Evolutionary conservation across 2,888 invertebrate genomes (phyloP).

Genomic region (Nephrotoma flavescens): DNA sequence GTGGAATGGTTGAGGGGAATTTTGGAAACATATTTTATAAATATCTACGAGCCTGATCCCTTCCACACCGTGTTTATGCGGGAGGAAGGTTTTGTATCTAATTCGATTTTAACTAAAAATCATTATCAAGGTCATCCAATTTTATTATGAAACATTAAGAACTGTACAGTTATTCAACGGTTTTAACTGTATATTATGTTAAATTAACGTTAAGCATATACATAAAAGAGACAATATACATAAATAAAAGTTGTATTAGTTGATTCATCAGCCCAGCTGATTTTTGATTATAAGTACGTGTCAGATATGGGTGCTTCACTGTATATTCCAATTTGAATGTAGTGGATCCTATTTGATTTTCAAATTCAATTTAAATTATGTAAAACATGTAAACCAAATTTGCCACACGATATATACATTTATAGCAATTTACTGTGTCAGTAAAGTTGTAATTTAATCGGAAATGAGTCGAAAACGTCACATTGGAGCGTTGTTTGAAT

Average conservation of each 20-base stretch:
- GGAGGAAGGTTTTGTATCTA: background rate
- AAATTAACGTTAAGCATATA: background rate
- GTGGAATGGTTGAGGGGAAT: background rate
- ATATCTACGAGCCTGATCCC: background rate
- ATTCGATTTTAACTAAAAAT: background rate
- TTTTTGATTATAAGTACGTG: background rate
- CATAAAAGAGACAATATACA: background rate
- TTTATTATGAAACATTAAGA: background rate
- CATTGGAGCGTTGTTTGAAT: background rate
- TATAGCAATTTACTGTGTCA: background rate
- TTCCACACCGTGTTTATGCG: background rate
- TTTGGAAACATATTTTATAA: background rate
- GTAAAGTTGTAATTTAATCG: background rate
- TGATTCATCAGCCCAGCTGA: background rate
- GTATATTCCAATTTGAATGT: background rate
- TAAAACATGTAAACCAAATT: no score
- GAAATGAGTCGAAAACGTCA: background rate
- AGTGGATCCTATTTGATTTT: background rate
- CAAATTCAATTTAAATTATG: no score
- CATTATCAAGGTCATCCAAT: background rate
- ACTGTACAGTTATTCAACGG: background rate
- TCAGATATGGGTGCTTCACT: background rate
- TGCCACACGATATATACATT: no score
- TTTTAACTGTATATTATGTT: background rate
- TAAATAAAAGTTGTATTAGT: background rate